Evolutionary conservation across 92 coral and sea anemone species (phyloP), one percentile per base, ranked within the genome.

Genomic region (Montipora capitata): DNA sequence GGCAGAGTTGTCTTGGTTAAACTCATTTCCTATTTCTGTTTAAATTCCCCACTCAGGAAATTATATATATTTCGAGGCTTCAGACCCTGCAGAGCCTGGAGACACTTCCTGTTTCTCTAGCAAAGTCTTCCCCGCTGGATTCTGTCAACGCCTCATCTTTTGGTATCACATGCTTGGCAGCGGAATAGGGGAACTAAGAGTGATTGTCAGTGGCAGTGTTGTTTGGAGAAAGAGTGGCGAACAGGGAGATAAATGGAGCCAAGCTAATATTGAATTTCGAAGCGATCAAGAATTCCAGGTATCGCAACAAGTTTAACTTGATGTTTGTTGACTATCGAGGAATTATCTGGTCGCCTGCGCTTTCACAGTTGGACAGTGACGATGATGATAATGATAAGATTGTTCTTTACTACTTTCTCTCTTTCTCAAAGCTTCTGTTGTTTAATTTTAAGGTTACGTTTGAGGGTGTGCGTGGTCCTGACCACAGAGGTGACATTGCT

Each of bases 81-180:
- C 98, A 59, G 90, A 94, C 44, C 98, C 98, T 4, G 98, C 98
- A 63, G 89, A 85, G 39, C 89, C 70, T 27, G 93, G 91, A 3
- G 81, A 92, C 69, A 95, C 89, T 62, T 82, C 94, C 13, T 87
- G 94, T 67, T 68, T 95, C 58, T 87, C 57, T 27, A 95, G 98
- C 68, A 89, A 81, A 20, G 78, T 62, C n/a, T 85, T 95, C 68
- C 92, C 94, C 27, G 84, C 90, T 11, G 77, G 89, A 68, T 41
- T 87, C 18, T 95, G 93, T 17, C 93, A 92, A 7, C 87, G 90
- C 74, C 78, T 95, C 12, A 87, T 93, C 7, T 95, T 95, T 79
- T 95, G 98, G 98, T 95, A 95, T 59, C 96, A 95, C 84, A 95
- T 95, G 98, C 88, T 81, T 44, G 98, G 98, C 4, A 42, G 85